Conservation (phyloP, 2,888 invertebrate species). For the Argyresthia albistria region DNA sequence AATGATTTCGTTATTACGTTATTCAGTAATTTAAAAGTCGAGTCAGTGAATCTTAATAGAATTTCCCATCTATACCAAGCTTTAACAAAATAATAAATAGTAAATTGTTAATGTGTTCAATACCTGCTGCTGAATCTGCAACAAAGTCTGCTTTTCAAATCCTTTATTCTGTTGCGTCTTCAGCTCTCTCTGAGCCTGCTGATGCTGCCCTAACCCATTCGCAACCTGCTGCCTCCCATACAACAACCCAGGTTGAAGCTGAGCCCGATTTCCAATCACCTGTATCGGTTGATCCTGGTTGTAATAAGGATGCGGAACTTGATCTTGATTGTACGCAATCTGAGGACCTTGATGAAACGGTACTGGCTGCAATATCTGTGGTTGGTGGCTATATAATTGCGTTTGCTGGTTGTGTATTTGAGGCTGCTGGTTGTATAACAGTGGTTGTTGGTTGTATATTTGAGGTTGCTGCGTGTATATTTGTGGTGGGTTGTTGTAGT, state of each 20-base stretch:
- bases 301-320: constrained; percentile 4
- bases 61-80: no score
- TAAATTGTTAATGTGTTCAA: not conserved
- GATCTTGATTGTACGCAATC: not conserved
- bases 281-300: constrained; percentile 2
- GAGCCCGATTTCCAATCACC: not conserved
- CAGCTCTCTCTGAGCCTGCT: constrained; percentile 14
- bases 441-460: not conserved
- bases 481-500: not conserved
- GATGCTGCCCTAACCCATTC: not conserved
- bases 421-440: not conserved
- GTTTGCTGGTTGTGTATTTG: not conserved
- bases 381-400: not conserved
- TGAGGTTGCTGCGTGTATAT: not conserved
- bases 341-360: not conserved
- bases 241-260: not conserved
- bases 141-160: constrained; percentile 4
- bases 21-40: no score
- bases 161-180: constrained; percentile 16
- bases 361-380: not conserved
- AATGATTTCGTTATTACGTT: no score
- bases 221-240: not conserved
- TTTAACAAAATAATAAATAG: no score
- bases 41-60: no score
- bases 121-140: constrained; percentile 4